Conservation (phyloP, 2,888 invertebrate genomes). For the Itoplectis maculator region DNA sequence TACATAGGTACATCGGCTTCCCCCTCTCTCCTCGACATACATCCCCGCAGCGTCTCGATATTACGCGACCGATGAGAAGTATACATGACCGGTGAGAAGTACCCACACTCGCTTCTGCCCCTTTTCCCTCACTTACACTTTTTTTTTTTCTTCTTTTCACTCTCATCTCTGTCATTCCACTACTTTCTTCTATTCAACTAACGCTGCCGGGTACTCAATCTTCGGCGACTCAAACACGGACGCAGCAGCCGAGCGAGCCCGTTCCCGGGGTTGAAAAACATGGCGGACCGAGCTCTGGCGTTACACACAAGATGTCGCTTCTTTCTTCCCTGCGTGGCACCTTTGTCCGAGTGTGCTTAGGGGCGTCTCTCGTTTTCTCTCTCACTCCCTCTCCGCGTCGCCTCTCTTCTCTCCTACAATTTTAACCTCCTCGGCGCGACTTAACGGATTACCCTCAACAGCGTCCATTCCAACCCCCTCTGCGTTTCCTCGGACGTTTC, state of each 20-base stretch:
- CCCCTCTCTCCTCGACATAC: constrained; percentile 21
- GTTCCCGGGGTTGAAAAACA: constrained; percentile 37
- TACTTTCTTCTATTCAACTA: constrained; percentile 64
- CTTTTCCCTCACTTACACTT: constrained; percentile 41
- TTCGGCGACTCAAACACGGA: constrained; percentile 44
- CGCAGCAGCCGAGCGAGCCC: constrained; percentile 4
- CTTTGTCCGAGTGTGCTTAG: constrained; percentile 32
- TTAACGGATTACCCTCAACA: constrained; percentile 58
- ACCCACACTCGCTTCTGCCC: no score
- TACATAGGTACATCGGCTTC: no score
- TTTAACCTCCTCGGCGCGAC: constrained; percentile 49
- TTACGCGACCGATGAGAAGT: not conserved
- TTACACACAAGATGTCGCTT: constrained; percentile 50
- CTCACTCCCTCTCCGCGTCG: constrained; percentile 5
- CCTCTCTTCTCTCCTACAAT: no score
- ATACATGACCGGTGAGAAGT: no score
- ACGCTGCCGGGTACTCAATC: constrained; percentile 55
- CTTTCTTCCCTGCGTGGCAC: constrained; percentile 50
- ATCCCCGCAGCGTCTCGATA: constrained; percentile 32
- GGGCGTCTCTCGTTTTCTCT: constrained; percentile 46
- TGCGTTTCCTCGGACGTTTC: constrained; percentile 47
- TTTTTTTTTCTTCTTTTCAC: constrained; percentile 22
- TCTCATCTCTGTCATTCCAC: constrained; percentile 60
- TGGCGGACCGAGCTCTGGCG: constrained; percentile 26
- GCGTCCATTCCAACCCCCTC: constrained; percentile 15